Base-by-base conservation (phyloP, 2,888 invertebrate species). In the Choristoneura rosaceana region DNA sequence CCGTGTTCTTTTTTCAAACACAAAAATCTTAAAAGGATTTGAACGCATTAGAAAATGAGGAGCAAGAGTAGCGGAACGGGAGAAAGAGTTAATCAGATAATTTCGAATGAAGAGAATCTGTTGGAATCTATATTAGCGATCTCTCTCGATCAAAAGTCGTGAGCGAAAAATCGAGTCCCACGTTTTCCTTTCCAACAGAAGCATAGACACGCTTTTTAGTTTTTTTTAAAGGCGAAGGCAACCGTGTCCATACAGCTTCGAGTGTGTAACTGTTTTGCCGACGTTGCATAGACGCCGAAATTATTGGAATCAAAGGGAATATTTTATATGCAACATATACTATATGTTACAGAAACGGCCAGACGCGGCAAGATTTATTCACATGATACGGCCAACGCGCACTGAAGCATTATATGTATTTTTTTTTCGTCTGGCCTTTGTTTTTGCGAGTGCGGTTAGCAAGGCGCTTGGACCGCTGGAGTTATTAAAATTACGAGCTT, bases 251-350 rank as follows among this genome's bases (percentile, higher is more conserved):
- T 58, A 45, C n/a, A 38, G 47, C 45, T 8, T 9, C 15, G 50
- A 45, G 15, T 58, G 33, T 33, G 8, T 47, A 63, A 64, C 76
- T 79, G 85, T 86, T 89, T 71, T 90, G 90, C 86, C 82, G 85
- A 88, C 91, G 88, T 81, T 91, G 85, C 84, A 75, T 75, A 76
- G 79, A 84, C 87, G 85, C 90, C 88, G 85, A 91, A 93, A 93
- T 94, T 93, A 94, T 93, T 86, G 85, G 90, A 89, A 94, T 94
- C 94, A 94, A 94, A 94, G 93, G 89, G 93, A 94, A 94, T 93
- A 94, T 93, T 93, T 94, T 90, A 92, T 93, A 93, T 70, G 70
- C 67, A 71, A 71, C 71, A 71, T 71, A 71, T 71, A 71, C 43
- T 67, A 71, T 71, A 67, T 71, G 55, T 45, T 91, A 90, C 89